Evolutionary conservation across 2,888 invertebrate genomes (phyloP), one percentile per base, ranked within the genome.

Genomic region (Uropetala carovei): DNA sequence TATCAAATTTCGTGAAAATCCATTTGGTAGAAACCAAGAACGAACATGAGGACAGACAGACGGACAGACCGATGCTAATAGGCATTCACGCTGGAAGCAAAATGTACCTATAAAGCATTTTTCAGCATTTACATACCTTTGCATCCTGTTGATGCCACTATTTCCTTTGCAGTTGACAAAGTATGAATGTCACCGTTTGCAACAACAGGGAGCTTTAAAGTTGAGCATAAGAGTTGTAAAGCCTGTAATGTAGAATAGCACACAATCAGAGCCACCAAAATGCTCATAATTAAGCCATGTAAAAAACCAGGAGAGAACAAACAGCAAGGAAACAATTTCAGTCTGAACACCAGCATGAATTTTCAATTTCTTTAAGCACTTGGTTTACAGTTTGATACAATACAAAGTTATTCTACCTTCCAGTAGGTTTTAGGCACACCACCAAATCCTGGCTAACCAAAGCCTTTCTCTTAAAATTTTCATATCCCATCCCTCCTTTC

Each of bases 111-210:
- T 5, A 43, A 43, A 43, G 43, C 1, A 43, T 43, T 43, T 43
- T 43, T 43, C 43, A 13, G 0, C 4, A 7, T 18, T 14, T 14
- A 86, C 92, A 93, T 94, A 95, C 98, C 99, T 94, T 96, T 96
- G 94, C 97, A 98, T 14, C 97, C 96, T 0, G 98, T 97, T 92
- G 95, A 94, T 75, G 96, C 95, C 93, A 97, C 96, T 75, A 99
- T 95, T 18, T 95, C 94, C 92, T 96, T 94, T 58, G 98, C 98
- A 94, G 98, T 98, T n/a, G 96, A 94, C 92, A 98, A 95, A 86
- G 96, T 96, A 94, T 97, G 97, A 0, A 99, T 96, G 94, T 98
- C 99, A 68, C 99, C 99, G 96, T 99, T 99, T 0, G 98, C 99
- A 93, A 99, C 96, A 0, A 99, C 96, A 0, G 99, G 99, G 93